Evolutionary conservation across 1,140 invertebrate species (phyloP).

Genomic region (Trichonephila clavipes): DNA sequence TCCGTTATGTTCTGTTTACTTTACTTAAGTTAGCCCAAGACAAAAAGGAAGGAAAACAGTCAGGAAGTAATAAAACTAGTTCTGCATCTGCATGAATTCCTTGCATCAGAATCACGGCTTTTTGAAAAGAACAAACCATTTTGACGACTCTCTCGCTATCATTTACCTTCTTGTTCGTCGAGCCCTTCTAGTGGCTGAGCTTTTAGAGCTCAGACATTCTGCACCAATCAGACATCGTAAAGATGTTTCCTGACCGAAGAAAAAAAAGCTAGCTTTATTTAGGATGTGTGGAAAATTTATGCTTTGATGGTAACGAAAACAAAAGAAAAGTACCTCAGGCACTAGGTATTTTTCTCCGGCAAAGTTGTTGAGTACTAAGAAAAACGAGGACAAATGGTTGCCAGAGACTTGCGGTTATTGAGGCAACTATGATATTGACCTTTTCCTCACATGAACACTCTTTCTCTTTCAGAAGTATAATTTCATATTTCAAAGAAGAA

Average conservation of each 20-base stretch:
- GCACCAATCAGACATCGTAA: slow-evolving; percentile 54
- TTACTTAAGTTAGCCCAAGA: neutral
- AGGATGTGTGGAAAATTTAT: slow-evolving; percentile 36
- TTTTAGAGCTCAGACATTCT: slow-evolving; percentile 61
- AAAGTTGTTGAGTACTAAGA: slow-evolving; percentile 4
- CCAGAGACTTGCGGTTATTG: neutral
- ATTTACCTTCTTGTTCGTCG: slow-evolving; percentile 33
- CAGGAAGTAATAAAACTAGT: slow-evolving; percentile 51
- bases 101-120: slow-evolving; percentile 40
- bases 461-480: no score
- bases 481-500: no score
- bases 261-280: slow-evolving; percentile 28
- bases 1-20: slow-evolving; percentile 17
- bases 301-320: slow-evolving; percentile 21
- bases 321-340: slow-evolving; percentile 24
- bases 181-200: neutral
- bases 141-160: slow-evolving; percentile 44
- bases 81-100: slow-evolving; percentile 27
- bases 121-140: slow-evolving; percentile 49
- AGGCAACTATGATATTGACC: slow-evolving; percentile 19
- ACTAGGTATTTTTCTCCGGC: neutral
- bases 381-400: slow-evolving; percentile 25
- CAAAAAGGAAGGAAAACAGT: neutral
- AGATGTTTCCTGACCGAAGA: neutral
- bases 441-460: neutral